Conservation (phyloP, 2,888 invertebrate genomes). For the Cremastobaeus sp. region DNA sequence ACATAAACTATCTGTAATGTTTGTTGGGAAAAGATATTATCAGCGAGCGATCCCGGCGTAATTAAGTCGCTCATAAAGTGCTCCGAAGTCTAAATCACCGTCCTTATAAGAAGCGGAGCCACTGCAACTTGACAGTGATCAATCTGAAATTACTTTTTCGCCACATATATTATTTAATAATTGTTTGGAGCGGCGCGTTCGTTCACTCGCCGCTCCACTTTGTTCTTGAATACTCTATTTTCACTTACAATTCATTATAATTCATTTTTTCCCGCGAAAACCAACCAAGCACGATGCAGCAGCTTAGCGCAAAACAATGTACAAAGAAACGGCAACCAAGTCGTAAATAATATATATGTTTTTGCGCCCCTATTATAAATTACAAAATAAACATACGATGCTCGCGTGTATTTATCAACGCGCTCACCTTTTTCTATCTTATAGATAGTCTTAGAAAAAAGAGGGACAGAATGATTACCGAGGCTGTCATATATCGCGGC, state of each 20-base stretch:
- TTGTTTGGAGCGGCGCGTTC: conserved; percentile 44
- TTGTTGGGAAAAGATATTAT: conserved; percentile 60
- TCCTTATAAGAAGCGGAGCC: conserved; percentile 54
- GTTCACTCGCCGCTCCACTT: conserved; percentile 24
- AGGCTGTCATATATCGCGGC: conserved; percentile 33
- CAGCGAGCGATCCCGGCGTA: conserved; percentile 53
- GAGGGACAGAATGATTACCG: conserved; percentile 30
- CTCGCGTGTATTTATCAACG: conserved; percentile 27
- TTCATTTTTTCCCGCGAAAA: conserved; percentile 22
- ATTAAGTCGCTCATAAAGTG: conserved; percentile 61
- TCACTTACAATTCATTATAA: conserved; percentile 50
- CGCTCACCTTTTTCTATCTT: conserved; percentile 39
- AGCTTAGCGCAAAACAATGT: conserved; percentile 40
- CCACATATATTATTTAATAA: conserved; percentile 57
- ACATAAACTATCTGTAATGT: conserved; percentile 58
- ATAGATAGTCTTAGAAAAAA: conserved; percentile 36
- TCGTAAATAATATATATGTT: conserved; percentile 49
- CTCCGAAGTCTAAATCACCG: conserved; percentile 54
- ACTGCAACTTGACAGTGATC: conserved; percentile 55
- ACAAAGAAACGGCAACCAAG: conserved; percentile 28
- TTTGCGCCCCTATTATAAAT: conserved; percentile 42
- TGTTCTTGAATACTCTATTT: conserved; percentile 36
- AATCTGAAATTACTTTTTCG: conserved; percentile 54
- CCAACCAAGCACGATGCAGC: conserved; percentile 41
- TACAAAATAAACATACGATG: conserved; percentile 44